Evolutionary conservation across 2,888 invertebrate species (phyloP).

Genomic region (Osmoderma eremita): DNA sequence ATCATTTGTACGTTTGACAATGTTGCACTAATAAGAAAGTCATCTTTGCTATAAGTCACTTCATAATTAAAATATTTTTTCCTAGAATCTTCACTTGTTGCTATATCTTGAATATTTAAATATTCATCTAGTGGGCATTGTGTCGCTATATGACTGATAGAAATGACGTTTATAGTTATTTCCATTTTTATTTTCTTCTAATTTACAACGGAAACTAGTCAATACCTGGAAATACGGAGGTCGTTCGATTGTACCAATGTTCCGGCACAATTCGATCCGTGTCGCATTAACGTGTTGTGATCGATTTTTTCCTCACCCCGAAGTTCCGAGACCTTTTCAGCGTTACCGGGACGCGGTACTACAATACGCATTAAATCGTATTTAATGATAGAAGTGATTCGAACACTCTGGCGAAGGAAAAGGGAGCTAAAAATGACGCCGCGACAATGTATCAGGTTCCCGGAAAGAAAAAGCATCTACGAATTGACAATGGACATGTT

Average conservation of each 20-base stretch:
- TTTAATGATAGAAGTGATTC: constrained; percentile 32
- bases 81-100: constrained; percentile 8
- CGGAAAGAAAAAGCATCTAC: constrained; percentile 36
- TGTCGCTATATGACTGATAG: constrained; percentile 16
- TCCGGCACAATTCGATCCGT: constrained; percentile 41
- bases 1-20: not conserved
- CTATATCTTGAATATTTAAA: constrained; percentile 13
- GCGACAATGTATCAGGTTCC: constrained; percentile 37
- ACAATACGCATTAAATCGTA: constrained; percentile 34
- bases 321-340: constrained; percentile 31
- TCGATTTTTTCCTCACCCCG: constrained; percentile 39
- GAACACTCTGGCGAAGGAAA: constrained; percentile 25
- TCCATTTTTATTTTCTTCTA: constrained; percentile 36
- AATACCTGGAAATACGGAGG: constrained; percentile 38
- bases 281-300: constrained; percentile 38
- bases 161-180: constrained; percentile 27
- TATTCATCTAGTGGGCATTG: constrained; percentile 28
- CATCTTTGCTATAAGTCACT: not conserved
- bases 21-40: not conserved
- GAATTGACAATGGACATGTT: constrained; percentile 33
- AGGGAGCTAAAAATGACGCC: constrained; percentile 32
- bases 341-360: constrained; percentile 13
- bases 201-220: constrained; percentile 40
- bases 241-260: constrained; percentile 41
- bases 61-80: constrained; percentile 24